Evolutionary conservation across 2,888 invertebrate genomes (phyloP), one percentile per base, ranked within the genome.

Genomic region (Dione vanillae): DNA sequence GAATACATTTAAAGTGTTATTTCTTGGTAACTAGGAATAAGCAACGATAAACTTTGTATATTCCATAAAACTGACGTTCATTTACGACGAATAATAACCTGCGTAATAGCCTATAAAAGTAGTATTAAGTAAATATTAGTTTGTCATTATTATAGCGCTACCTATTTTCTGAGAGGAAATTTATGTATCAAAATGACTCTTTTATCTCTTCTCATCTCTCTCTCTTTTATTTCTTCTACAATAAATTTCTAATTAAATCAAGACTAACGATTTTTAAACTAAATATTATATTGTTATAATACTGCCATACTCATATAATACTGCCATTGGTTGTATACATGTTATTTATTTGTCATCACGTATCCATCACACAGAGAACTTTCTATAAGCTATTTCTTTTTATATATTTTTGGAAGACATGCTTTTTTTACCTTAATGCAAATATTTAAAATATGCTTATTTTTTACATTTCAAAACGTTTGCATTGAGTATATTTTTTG

Each of bases 41-140:
- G 49, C 51, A 70, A 20, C 51, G 54, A 71, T 67, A 71, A 61
- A 65, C 59, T 68, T 70, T 67, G 67, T 65, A 67, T 67, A 59
- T 77, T 76, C 74, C 75, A 74, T 78, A 75, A 69, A 71, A 72
- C 75, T 75, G 74, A 74, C 76, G 70, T 75, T 76, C 75, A 77
- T 78, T 79, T 78, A 78, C 74, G 75, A 75, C 58, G 70, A 49
- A 74, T 73, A 69, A 75, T 76, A 78, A 76, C 73, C 56, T 73
- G 70, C 69, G 65, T 77, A 74, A 76, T 77, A 69, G 74, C 72
- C 77, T 71, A 78, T 77, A 78, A 78, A 78, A 77, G 73, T 74
- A 62, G 59, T 70, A 64, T 75, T 75, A 74, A 72, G 71, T 70
- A 73, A 78, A 76, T 76, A 76, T 76, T 76, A 74, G 73, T 75